A percentile compares a stretch with the other conserved stretches of the same genome.
Evolutionary conservation across 2,113 vertebrate species (phyloP).

Genomic region (Tylochromis polylepis): DNA sequence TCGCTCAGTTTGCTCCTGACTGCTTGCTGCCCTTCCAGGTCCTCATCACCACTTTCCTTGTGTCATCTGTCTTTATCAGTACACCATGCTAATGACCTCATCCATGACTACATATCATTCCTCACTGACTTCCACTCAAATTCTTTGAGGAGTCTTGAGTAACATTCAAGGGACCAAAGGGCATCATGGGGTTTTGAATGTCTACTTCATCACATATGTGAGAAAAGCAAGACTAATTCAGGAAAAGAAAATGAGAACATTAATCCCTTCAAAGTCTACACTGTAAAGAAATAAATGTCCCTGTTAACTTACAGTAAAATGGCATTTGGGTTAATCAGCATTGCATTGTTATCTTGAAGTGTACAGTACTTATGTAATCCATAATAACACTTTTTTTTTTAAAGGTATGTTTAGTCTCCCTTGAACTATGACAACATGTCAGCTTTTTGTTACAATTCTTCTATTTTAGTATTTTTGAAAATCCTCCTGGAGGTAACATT

Average conservation of each 20-base stretch:
- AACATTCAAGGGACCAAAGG: background rate
- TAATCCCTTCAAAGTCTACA: background rate
- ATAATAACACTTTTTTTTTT: background rate
- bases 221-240: background rate
- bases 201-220: conserved; percentile 29
- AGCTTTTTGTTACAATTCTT: background rate
- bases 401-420: accelerated
- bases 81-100: conserved; percentile 25
- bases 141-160: conserved; percentile 37
- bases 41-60: conserved; percentile 38
- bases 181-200: conserved; percentile 30
- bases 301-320: background rate
- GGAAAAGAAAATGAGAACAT: background rate
- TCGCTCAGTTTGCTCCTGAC: background rate
- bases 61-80: conserved; percentile 57
- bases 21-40: conserved; percentile 17
- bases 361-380: background rate
- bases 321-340: background rate
- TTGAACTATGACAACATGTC: background rate
- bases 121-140: background rate
- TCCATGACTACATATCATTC: background rate
- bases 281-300: background rate
- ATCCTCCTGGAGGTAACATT: background rate
- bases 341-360: background rate
- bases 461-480: background rate